phyloP scores from a whole-genome alignment of 2,888 invertebrate species.

The Tiliacea citrago region DNA sequence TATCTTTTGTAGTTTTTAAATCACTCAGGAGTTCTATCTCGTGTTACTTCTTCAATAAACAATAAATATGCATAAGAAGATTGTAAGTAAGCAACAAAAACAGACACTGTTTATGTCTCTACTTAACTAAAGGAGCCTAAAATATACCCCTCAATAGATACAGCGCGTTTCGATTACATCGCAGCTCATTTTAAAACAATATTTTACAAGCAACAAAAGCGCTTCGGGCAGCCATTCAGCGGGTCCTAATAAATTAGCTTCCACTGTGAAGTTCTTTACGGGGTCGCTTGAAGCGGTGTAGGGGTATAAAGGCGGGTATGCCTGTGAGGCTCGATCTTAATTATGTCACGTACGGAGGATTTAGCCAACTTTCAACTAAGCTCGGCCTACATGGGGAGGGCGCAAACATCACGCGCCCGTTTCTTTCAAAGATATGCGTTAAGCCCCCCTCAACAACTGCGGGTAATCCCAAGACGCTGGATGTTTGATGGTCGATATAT shows the following conservation, averaged over 20 bases:
- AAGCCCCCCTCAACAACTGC: conserved; percentile 78
- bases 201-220: conserved; percentile 59
- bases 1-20: background rate
- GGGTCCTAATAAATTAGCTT: conserved; percentile 59
- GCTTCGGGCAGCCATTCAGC: conserved; percentile 60
- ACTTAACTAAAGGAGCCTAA: conserved; percentile 59
- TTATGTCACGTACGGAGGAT: conserved; percentile 84
- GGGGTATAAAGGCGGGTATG: conserved; percentile 58
- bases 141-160: conserved; percentile 61
- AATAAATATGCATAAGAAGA: conserved; percentile 46
- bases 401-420: conserved; percentile 79
- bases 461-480: conserved; percentile 74
- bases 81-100: conserved; percentile 48
- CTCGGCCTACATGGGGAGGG: conserved; percentile 75
- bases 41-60: conserved; percentile 14
- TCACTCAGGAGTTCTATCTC: background rate
- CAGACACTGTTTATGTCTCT: conserved; percentile 54
- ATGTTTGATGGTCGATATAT: conserved; percentile 66
- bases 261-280: conserved; percentile 62
- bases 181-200: conserved; percentile 67
- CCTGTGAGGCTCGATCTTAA: conserved; percentile 75
- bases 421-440: conserved; percentile 82
- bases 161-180: conserved; percentile 63
- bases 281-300: conserved; percentile 60
- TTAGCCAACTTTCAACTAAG: conserved; percentile 78